phyloP scores from a whole-genome alignment of 2,888 invertebrate species.

The Nasonovia ribisnigri region DNA sequence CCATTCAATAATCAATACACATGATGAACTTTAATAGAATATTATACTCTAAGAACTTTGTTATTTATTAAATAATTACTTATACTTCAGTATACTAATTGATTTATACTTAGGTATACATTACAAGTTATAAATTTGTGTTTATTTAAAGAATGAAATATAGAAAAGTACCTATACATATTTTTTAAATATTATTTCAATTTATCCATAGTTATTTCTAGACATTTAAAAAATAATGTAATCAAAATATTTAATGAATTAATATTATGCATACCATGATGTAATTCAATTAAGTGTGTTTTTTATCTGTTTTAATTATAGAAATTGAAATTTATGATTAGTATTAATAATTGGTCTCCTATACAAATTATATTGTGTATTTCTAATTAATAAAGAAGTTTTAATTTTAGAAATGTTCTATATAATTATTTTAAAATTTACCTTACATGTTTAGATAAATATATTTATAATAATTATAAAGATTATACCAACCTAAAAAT shows the following conservation, averaged over 20 bases:
- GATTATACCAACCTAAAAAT: neutral
- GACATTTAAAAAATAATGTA: neutral
- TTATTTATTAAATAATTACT: too few relatives aligned
- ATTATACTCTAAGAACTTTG: neutral
- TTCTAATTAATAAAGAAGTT: neutral
- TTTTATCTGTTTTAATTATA: constrained; percentile 7
- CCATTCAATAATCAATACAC: neutral
- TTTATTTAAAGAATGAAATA: neutral
- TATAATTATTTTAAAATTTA: neutral
- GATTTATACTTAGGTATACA: neutral
- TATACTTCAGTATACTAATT: neutral
- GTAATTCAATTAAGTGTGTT: constrained; percentile 21
- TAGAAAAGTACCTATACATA: neutral
- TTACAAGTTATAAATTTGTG: neutral
- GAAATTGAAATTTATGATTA: neutral
- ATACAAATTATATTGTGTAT: neutral
- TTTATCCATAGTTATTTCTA: neutral
- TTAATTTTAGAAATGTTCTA: neutral
- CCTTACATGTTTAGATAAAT: neutral
- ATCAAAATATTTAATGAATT: neutral
- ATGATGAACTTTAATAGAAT: neutral
- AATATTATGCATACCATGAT: neutral
- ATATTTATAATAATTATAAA: too few relatives aligned
- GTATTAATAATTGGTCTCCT: neutral
- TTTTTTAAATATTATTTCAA: neutral